Conservation (phyloP, 1,140 invertebrate species). For the Leptonema lineaticorne region DNA sequence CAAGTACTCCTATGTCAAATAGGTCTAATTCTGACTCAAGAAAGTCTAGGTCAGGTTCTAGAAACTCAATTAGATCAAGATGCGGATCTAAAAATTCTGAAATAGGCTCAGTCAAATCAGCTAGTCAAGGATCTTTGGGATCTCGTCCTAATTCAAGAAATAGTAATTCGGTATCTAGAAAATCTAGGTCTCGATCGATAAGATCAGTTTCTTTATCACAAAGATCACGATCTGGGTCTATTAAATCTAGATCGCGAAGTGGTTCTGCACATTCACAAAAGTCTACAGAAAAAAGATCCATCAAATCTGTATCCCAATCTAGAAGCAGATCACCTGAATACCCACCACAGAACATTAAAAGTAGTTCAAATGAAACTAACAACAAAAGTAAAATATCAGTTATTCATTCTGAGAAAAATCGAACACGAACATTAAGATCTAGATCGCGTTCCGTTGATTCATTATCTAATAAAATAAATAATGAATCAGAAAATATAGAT, state of each 20-base stretch:
- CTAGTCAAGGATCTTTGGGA: constrained; percentile 43
- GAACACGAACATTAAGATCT: constrained; percentile 37
- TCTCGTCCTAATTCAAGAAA: constrained; percentile 40
- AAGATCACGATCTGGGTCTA: constrained; percentile 38
- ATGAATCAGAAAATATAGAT: background rate
- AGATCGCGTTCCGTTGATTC: constrained; percentile 36
- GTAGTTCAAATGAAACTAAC: background rate
- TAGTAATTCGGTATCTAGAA: constrained; percentile 6
- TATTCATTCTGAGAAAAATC: constrained; percentile 27
- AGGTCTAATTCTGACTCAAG: constrained; percentile 49
- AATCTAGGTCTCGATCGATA: constrained; percentile 43
- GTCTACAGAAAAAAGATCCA: constrained; percentile 42
- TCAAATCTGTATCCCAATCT: constrained; percentile 33
- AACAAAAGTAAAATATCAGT: background rate
- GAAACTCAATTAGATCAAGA: constrained; percentile 47
- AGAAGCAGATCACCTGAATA: constrained; percentile 14
- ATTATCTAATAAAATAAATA: background rate
- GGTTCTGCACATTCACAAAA: constrained; percentile 39
- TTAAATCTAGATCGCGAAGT: constrained; percentile 43
- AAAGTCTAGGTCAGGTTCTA: constrained; percentile 49
- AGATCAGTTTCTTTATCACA: constrained; percentile 41
- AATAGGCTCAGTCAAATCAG: constrained; percentile 41
- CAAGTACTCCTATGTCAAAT: constrained; percentile 16
- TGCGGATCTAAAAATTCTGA: constrained; percentile 45
- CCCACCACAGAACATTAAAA: background rate